Evolutionary conservation across 1,140 invertebrate species (phyloP).

Genomic region (Ridgeia piscesae): DNA sequence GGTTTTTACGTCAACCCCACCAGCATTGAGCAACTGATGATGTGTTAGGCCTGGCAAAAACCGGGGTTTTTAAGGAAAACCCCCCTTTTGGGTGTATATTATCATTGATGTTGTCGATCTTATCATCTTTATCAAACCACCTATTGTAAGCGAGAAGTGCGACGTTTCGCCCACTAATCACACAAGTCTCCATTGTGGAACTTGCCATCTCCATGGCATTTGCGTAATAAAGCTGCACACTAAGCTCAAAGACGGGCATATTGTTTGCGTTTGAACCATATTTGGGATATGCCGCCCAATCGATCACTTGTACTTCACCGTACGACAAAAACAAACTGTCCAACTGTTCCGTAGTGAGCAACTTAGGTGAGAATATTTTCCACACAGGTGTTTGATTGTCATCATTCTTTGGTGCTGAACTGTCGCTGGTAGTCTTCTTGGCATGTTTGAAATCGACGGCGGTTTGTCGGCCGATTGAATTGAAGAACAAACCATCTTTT

Average conservation of each 20-base stretch:
- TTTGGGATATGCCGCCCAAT: constrained; percentile 70
- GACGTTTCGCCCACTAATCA: constrained; percentile 68
- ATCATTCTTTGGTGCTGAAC: constrained; percentile 15
- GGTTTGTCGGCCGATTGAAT: constrained; percentile 54
- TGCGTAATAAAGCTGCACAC: constrained; percentile 65
- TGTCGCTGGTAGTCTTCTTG: background rate
- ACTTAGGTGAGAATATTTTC: constrained; percentile 66
- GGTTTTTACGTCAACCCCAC: background rate
- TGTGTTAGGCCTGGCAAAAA: background rate
- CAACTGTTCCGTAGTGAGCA: constrained; percentile 58
- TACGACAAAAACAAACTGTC: constrained; percentile 61
- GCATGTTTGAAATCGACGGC: constrained; percentile 49
- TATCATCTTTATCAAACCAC: constrained; percentile 52
- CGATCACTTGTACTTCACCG: constrained; percentile 49
- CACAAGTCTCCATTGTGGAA: constrained; percentile 75
- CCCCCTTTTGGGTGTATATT: background rate
- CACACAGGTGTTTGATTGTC: constrained; percentile 44
- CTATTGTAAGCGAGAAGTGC: constrained; percentile 63
- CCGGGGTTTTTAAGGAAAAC: background rate
- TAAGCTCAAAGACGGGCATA: constrained; percentile 63
- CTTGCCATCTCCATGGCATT: constrained; percentile 73
- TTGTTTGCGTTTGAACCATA: constrained; percentile 57
- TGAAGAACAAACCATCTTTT: constrained; percentile 56
- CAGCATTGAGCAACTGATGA: background rate
- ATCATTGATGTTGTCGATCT: background rate